Evolutionary conservation across 2,113 vertebrate genomes (phyloP), one percentile per base, ranked within the genome.

Genomic region (Melanerpes aurifrons): DNA sequence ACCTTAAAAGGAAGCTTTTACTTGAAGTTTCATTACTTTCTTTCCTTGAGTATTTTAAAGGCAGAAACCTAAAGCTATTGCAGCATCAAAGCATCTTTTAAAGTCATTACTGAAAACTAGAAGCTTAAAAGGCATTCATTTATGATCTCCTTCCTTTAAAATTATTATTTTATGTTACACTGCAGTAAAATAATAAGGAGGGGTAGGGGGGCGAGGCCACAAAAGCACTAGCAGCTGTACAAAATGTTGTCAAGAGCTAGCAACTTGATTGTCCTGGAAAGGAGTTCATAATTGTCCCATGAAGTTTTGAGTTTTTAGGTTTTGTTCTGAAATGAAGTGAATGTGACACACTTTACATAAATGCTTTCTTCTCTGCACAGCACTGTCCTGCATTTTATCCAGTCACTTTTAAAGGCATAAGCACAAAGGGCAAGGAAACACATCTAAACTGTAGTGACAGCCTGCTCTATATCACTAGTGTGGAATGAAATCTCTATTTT

Each of bases 241-340:
- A 83, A 86, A 83, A 57, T 56, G 9, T 89, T 66, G 50, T 92
- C 40, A 92, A 91, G n/a, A 79, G 15, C 71, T 87, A 77, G 35
- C 15, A 80, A 64, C 86, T 43, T 69, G 59, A 35, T 63, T 80
- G 76, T 66, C 40, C 25, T 68, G 37, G 43, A 86, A 92, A 85
- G 48, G 40, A 10, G 16, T 76, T 87, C 5, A 3, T 53, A 59
- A 90, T 66, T 59, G 9, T 66, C 20, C 72, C 20, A 47, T 31
- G 31, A n/a, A 67, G 83, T 77, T 62, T 61, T n/a, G 37, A 86
- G 68, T 66, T 71, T 88, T 86, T 70, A 37, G 17, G 3, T 69
- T 92, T 92, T 81, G 32, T 78, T 89, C 62, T 35, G 69, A 82
- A 79, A 71, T 47, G 16, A 66, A 84, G 31, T 69, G 68, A 63